A percentile compares a stretch with the other conserved stretches of the same genome.
Evolutionary conservation across 2,888 invertebrate genomes (phyloP).

Genomic region (Deilephila porcellus): DNA sequence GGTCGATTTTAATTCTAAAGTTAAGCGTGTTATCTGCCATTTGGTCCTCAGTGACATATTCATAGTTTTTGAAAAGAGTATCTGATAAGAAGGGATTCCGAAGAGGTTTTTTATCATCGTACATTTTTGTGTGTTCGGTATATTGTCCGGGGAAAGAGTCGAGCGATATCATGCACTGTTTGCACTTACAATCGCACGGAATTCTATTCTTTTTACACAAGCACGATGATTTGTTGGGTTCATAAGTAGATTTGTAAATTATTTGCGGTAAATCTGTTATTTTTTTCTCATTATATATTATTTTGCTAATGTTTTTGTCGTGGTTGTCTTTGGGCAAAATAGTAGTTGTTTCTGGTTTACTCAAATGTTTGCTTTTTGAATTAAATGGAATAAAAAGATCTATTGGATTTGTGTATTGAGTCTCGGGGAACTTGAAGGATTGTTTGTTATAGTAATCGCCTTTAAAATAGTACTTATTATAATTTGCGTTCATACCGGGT

Average conservation of each 20-base stretch:
- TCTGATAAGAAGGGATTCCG: slow-evolving; percentile 21
- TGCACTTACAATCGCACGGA: slow-evolving; percentile 68
- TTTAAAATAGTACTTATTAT: slow-evolving; percentile 52
- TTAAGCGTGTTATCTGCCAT: slow-evolving; percentile 60
- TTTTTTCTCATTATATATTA: slow-evolving; percentile 48
- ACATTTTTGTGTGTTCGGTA: slow-evolving; percentile 40
- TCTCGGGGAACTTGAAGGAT: slow-evolving; percentile 46
- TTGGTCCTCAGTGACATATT: slow-evolving; percentile 16
- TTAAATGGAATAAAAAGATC: slow-evolving; percentile 63
- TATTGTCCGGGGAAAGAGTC: slow-evolving; percentile 43
- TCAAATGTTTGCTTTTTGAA: slow-evolving; percentile 49
- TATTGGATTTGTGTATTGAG: slow-evolving; percentile 54
- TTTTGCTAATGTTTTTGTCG: slow-evolving; percentile 47
- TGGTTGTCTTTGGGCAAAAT: slow-evolving; percentile 41
- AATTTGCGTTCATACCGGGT: slow-evolving; percentile 40
- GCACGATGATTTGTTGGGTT: slow-evolving; percentile 57
- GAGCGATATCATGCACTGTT: slow-evolving; percentile 59
- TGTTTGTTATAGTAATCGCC: slow-evolving; percentile 53
- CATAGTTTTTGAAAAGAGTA: slow-evolving; percentile 17
- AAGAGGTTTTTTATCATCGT: slow-evolving; percentile 32
- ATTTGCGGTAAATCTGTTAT: slow-evolving; percentile 44
- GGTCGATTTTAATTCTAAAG: slow-evolving; percentile 70
- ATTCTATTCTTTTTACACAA: slow-evolving; percentile 62
- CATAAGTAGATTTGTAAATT: slow-evolving; percentile 43
- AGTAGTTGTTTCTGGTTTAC: slow-evolving; percentile 45